A percentile compares a stretch with the other conserved stretches of the same genome.
Evolutionary conservation across 2,113 vertebrate species (phyloP).

Genomic region (Leptodactylus fuscus): DNA sequence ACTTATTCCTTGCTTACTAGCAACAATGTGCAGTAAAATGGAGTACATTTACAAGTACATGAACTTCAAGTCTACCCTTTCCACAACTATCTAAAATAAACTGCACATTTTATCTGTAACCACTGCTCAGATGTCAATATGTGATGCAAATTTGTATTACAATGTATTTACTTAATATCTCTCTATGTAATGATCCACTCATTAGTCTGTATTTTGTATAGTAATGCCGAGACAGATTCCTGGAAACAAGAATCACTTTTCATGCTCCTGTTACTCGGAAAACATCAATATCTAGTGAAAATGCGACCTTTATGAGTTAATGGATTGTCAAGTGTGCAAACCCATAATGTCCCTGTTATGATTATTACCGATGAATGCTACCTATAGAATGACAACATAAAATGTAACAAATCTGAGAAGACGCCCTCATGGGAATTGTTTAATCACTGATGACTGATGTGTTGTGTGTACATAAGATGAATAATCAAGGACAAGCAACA

Average conservation of each 20-base stretch:
- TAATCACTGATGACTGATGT: constrained; percentile 11
- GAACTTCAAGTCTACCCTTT: no score
- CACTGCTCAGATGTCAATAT: no score
- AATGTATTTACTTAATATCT: neutral
- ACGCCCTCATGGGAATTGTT: neutral
- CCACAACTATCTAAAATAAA: no score
- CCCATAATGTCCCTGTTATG: neutral
- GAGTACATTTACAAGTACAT: no score
- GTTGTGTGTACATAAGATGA: neutral
- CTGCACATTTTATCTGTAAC: no score
- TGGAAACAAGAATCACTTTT: neutral
- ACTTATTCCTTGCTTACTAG: no score
- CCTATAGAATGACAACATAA: constrained; percentile 4
- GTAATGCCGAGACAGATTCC: neutral
- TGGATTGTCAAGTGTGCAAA: neutral
- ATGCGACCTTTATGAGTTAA: neutral
- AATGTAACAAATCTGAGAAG: neutral
- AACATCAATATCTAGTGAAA: constrained; percentile 1
- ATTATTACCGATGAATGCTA: neutral
- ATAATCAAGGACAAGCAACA: constrained; percentile 28
- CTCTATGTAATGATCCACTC: neutral
- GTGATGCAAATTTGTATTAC: no score
- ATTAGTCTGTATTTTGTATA: neutral
- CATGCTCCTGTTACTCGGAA: neutral
- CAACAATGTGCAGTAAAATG: no score